These are phyloP conservation scores for Ptilonorhynchus violaceus DNA, from an alignment of 2,113 vertebrate species.

Conservation along the genomic window DNA sequence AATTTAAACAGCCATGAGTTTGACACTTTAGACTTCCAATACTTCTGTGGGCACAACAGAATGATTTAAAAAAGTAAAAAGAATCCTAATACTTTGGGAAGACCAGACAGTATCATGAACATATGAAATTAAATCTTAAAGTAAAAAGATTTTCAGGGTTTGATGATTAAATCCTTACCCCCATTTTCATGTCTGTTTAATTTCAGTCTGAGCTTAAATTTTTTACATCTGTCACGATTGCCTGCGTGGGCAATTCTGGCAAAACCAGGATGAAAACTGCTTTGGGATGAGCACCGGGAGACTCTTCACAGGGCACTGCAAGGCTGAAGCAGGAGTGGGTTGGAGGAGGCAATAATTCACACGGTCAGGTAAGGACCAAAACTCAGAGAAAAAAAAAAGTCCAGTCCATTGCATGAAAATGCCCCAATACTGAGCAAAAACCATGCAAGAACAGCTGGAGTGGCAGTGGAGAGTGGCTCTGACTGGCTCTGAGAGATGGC, in stretches of 20 bases:
- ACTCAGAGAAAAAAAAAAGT: not conserved
- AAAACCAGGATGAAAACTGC: slow-evolving; percentile 40
- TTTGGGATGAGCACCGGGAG: slow-evolving; percentile 2
- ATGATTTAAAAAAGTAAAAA: not conserved
- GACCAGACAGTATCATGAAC: not conserved
- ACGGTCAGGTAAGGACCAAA: slow-evolving; percentile 34
- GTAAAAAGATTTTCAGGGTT: not conserved
- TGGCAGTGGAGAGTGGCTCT: not conserved
- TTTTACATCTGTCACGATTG: not conserved
- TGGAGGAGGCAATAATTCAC: slow-evolving; percentile 26
- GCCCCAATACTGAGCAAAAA: slow-evolving; percentile 41
- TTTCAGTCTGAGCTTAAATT: not conserved
- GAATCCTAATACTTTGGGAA: not conserved
- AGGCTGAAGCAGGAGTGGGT: slow-evolving; percentile 19
- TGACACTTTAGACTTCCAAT: not conserved
- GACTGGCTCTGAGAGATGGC: not conserved
- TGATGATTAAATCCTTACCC: slow-evolving; percentile 32
- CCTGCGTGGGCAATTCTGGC: slow-evolving; percentile 5
- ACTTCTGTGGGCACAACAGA: not conserved
- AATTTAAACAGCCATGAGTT: not conserved
- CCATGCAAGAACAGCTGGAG: slow-evolving; percentile 39
- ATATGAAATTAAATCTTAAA: not conserved
- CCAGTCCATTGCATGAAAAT: slow-evolving; percentile 47
- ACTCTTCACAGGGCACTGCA: slow-evolving; percentile 47
- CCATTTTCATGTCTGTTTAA: not conserved